phyloP scores from a whole-genome alignment of 2,797 vertebrate genomes.

The Karalla daura region DNA sequence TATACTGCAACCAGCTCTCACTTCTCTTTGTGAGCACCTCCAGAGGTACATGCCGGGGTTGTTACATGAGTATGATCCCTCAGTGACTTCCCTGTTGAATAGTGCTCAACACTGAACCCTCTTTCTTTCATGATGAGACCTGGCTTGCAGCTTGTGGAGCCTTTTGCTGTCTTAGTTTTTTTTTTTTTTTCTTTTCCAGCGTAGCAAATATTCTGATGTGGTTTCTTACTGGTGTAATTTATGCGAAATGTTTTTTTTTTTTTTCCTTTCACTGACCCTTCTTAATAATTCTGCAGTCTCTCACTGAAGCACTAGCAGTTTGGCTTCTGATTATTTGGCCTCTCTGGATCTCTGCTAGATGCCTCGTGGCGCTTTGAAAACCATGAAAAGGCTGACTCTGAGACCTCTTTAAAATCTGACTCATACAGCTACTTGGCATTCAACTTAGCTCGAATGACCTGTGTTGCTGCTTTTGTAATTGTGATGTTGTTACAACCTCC shows the following conservation, averaged over 20 bases:
- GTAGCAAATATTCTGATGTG: constrained; percentile 1
- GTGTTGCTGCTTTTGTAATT: constrained; percentile 49
- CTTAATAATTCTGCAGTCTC: constrained; percentile 7
- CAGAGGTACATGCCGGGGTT: neutral
- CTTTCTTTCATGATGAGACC: neutral
- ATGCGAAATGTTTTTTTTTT: constrained; percentile 4
- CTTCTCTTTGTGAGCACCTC: neutral
- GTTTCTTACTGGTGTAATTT: neutral
- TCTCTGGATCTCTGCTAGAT: constrained; percentile 19
- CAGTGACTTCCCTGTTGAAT: neutral
- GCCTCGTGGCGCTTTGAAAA: constrained; percentile 27
- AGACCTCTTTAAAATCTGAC: constrained; percentile 44
- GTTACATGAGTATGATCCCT: neutral
- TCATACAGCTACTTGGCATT: constrained; percentile 40
- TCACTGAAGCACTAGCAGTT: constrained; percentile 22
- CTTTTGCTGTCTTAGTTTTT: neutral
- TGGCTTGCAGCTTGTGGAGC: neutral
- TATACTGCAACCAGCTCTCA: neutral
- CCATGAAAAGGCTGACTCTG: constrained; percentile 17
- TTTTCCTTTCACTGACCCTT: neutral
- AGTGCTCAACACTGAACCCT: neutral
- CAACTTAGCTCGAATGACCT: constrained; percentile 39
- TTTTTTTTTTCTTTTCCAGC: too few relatives aligned
- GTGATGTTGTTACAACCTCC: constrained; percentile 34
- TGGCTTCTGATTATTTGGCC: constrained; percentile 44